phyloP scores from a whole-genome alignment of 2,888 invertebrate genomes.

The Ypsolopha sequella region DNA sequence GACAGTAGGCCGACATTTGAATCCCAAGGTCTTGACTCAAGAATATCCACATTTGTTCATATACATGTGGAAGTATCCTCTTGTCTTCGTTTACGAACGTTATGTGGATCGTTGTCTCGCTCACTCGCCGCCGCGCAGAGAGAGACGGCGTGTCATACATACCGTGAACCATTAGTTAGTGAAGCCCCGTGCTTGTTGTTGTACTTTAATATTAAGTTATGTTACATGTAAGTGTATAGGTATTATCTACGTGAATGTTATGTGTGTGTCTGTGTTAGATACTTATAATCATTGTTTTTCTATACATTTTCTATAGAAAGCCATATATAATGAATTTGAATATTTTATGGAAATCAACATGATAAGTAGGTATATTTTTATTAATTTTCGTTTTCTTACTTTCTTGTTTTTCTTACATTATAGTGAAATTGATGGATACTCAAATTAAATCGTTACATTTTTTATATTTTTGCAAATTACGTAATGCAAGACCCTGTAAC shows the following conservation, averaged over 20 bases:
- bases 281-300: background rate
- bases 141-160: background rate
- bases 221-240: slow-evolving; percentile 18
- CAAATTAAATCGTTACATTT: too few relatives aligned
- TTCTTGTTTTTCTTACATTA: background rate
- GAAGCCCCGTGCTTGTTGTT: background rate
- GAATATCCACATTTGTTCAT: too few relatives aligned
- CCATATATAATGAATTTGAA: too few relatives aligned
- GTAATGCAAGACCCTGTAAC: too few relatives aligned
- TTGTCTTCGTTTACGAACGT: too few relatives aligned
- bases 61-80: too few relatives aligned
- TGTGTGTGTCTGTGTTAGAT: slow-evolving; percentile 7
- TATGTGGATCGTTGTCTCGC: background rate
- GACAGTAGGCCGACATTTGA: too few relatives aligned
- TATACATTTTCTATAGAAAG: too few relatives aligned
- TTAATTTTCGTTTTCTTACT: background rate
- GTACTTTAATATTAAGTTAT: slow-evolving; percentile 16
- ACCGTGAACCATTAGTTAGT: background rate
- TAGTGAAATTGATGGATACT: too few relatives aligned
- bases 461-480: too few relatives aligned
- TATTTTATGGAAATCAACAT: too few relatives aligned
- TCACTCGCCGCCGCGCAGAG: background rate
- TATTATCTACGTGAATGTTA: slow-evolving; percentile 6
- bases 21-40: too few relatives aligned
- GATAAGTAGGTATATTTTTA: background rate